Evolutionary conservation across 2,113 vertebrate species (phyloP).

Genomic region (Lophotis ruficrista): DNA sequence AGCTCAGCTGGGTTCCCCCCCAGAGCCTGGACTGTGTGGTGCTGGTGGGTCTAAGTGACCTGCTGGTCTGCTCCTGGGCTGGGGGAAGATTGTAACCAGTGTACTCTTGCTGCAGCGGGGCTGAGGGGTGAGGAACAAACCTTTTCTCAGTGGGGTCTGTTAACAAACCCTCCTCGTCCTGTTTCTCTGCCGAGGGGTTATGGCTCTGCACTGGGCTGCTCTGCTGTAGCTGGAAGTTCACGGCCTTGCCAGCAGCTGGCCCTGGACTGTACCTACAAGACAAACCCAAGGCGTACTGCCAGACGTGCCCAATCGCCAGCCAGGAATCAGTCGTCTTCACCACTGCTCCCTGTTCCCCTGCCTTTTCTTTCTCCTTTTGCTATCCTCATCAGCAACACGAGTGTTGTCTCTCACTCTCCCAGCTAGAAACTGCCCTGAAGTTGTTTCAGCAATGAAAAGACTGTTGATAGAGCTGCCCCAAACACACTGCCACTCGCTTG

Average conservation of each 20-base stretch:
- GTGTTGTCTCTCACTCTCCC: neutral
- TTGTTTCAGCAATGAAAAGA: neutral
- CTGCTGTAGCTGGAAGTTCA: conserved; percentile 42
- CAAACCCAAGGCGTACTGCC: neutral
- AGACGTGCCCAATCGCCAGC: neutral
- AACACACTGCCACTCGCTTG: rapidly evolving
- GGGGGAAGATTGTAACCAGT: neutral
- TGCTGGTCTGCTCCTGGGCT: neutral
- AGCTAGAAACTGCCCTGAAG: neutral
- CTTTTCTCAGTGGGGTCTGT: conserved; percentile 64
- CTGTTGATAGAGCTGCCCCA: neutral
- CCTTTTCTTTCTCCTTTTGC: neutral
- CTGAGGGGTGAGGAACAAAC: conserved; percentile 35
- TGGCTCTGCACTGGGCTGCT: neutral
- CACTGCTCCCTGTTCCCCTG: neutral
- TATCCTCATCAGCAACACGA: neutral
- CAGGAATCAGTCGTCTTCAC: neutral
- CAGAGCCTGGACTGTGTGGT: neutral
- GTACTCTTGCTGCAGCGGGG: neutral
- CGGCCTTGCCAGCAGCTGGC: neutral
- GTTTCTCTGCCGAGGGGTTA: neutral
- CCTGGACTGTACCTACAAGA: conserved; percentile 25
- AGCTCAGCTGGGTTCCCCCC: neutral
- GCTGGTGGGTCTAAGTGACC: neutral
- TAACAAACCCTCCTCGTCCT: neutral